phyloP scores from a whole-genome alignment of 1,140 invertebrate species.

The Dendroctonus valens region DNA sequence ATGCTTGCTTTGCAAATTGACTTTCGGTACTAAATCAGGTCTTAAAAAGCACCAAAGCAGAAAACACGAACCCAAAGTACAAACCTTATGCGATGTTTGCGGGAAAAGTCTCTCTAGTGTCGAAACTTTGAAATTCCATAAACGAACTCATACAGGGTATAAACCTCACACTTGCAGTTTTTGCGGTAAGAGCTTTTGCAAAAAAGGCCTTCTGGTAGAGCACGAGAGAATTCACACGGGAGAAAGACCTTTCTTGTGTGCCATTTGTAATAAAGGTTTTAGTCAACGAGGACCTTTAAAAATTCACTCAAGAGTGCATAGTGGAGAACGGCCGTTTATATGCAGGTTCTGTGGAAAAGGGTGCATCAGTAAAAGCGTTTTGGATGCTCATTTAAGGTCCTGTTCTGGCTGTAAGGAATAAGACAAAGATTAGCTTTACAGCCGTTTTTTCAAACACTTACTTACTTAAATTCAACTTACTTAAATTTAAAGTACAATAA shows the following conservation, averaged over 20 bases:
- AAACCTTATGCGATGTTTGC: slow-evolving; percentile 65
- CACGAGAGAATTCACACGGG: slow-evolving; percentile 57
- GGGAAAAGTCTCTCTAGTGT: slow-evolving; percentile 71
- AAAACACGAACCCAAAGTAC: slow-evolving; percentile 40
- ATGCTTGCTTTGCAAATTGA: slow-evolving; percentile 37
- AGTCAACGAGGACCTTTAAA: slow-evolving; percentile 65
- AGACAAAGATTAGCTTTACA: no score
- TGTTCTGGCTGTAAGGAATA: slow-evolving; percentile 47
- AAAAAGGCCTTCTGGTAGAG: slow-evolving; percentile 39
- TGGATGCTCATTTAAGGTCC: slow-evolving; percentile 60
- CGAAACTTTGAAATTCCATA: slow-evolving; percentile 71
- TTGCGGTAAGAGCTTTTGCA: slow-evolving; percentile 63
- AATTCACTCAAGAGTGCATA: slow-evolving; percentile 63
- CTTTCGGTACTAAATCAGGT: slow-evolving; percentile 42
- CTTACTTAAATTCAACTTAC: no score
- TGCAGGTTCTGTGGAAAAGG: slow-evolving; percentile 54
- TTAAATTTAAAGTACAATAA: no score
- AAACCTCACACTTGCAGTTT: slow-evolving; percentile 69
- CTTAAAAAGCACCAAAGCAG: slow-evolving; percentile 41
- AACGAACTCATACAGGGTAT: slow-evolving; percentile 72
- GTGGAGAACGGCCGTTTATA: slow-evolving; percentile 51
- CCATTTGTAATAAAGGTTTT: slow-evolving; percentile 59
- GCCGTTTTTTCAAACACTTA: no score
- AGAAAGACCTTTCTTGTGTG: slow-evolving; percentile 46
- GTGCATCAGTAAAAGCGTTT: slow-evolving; percentile 60